Conservation (phyloP, 2,113 vertebrate genomes). For the Dendrocopos noguchii region DNA sequence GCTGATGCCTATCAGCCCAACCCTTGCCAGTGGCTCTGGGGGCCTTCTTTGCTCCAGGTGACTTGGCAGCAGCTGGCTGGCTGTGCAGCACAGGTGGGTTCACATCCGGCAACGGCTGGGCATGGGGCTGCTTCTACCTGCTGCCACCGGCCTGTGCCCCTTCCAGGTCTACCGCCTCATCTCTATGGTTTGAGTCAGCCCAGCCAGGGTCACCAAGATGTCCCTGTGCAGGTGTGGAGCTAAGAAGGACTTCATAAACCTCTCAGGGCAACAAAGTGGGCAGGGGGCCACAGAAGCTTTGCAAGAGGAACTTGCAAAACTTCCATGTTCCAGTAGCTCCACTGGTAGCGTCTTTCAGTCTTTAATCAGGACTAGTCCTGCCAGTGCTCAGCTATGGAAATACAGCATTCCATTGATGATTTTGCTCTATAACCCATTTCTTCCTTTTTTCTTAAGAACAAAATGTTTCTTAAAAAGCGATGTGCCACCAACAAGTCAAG, state of each 20-base stretch:
- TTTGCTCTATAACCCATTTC: not conserved
- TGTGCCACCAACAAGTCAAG: fast-evolving
- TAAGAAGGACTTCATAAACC: not conserved
- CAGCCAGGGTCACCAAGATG: fast-evolving
- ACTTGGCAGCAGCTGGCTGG: not conserved
- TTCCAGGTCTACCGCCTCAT: not conserved
- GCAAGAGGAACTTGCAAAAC: not conserved
- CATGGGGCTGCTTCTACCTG: not conserved
- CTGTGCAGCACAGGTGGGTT: not conserved
- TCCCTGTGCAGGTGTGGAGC: fast-evolving
- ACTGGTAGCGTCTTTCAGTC: not conserved
- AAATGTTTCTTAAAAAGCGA: not conserved
- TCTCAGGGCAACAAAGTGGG: not conserved
- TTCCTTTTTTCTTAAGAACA: not conserved
- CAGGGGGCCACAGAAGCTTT: not conserved
- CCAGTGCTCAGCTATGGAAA: not conserved
- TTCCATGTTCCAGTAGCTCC: no score
- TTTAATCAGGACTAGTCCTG: not conserved
- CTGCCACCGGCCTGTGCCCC: not conserved
- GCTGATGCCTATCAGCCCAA: not conserved
- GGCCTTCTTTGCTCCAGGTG: fast-evolving
- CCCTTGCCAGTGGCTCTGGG: not conserved
- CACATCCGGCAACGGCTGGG: not conserved
- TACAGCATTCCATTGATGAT: not conserved
- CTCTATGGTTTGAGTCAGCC: not conserved